Conservation (phyloP, 1,140 invertebrate genomes). For the Penaeus indicus region DNA sequence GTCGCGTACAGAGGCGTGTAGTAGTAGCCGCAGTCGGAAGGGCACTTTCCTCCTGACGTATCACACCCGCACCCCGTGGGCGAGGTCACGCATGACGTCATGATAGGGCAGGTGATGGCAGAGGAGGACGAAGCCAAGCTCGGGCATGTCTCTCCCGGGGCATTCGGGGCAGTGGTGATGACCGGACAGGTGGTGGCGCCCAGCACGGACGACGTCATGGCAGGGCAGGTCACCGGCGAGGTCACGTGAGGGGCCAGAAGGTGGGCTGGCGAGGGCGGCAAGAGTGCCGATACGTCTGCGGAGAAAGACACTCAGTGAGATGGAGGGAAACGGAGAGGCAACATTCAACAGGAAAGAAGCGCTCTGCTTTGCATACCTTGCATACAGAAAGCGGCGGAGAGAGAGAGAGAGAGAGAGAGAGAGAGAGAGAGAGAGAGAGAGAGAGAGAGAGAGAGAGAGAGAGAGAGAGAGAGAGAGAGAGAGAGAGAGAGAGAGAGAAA, state of each 20-base stretch:
- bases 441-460: no score
- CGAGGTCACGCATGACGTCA: constrained; percentile 24
- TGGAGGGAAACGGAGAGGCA: no score
- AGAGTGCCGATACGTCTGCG: neutral
- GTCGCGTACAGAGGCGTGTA: constrained; percentile 42
- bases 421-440: no score
- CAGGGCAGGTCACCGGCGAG: neutral
- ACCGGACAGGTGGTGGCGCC: constrained; percentile 35
- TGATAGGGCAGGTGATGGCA: neutral
- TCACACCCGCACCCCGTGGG: constrained; percentile 31
- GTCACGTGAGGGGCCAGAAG: neutral
- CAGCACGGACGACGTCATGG: neutral
- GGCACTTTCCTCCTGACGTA: constrained; percentile 31
- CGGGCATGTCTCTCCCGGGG: constrained; percentile 4
- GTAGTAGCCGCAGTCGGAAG: constrained; percentile 29
- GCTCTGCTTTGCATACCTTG: no score
- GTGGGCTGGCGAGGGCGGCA: neutral
- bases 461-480: no score
- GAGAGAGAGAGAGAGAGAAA: no score
- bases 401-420: no score
- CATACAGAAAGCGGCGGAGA: no score
- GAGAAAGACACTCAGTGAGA: no score
- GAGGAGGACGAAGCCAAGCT: neutral
- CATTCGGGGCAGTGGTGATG: neutral
- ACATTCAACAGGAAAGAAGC: no score